Conservation (phyloP, 1,140 invertebrate genomes). For the Musca domestica region DNA sequence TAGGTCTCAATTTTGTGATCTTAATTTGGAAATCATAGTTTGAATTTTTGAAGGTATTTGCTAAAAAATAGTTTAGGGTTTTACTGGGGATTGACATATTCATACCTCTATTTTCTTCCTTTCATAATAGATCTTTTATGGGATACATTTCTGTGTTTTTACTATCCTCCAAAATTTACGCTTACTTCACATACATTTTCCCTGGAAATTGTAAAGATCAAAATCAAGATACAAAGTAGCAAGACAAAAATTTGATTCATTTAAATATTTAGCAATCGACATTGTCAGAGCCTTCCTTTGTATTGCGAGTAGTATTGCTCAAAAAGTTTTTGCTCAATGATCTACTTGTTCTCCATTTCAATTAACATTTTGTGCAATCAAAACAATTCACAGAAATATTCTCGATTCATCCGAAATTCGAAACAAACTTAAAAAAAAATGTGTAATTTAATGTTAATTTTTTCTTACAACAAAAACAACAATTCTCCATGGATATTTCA, state of each 20-base stretch:
- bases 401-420: background rate
- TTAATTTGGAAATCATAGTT: too few relatives aligned
- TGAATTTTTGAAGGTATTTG: too few relatives aligned
- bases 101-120: too few relatives aligned
- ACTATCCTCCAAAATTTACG: too few relatives aligned
- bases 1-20: too few relatives aligned
- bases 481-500: too few relatives aligned
- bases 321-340: background rate
- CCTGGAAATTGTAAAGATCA: background rate
- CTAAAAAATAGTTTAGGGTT: too few relatives aligned
- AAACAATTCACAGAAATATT: constrained; percentile 17
- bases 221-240: background rate
- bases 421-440: constrained; percentile 3
- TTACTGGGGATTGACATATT: too few relatives aligned
- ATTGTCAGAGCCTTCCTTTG: background rate
- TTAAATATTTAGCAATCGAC: constrained; percentile 3
- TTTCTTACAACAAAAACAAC: background rate
- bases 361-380: constrained; percentile 10
- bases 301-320: background rate
- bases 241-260: background rate
- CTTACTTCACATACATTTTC: too few relatives aligned
- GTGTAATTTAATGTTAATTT: constrained; percentile 18
- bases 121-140: too few relatives aligned
- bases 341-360: constrained; percentile 7
- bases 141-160: too few relatives aligned